Evolutionary conservation across 2,797 vertebrate genomes (phyloP).

Genomic region (Vespertilio murinus): DNA sequence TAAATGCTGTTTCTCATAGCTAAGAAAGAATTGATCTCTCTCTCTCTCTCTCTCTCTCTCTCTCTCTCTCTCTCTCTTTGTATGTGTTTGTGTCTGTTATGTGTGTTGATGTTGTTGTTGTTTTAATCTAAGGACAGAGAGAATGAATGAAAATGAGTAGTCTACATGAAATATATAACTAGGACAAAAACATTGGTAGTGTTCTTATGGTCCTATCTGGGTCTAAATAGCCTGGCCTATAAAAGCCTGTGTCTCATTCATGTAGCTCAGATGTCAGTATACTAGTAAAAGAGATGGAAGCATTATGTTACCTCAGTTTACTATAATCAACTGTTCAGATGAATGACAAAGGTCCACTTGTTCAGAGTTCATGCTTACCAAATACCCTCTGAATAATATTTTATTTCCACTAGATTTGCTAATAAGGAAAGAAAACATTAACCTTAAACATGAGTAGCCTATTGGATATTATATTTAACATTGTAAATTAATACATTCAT

Average conservation of each 20-base stretch:
- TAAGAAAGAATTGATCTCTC: not conserved
- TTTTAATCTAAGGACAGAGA: not conserved
- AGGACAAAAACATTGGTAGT: not conserved
- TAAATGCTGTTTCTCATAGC: not conserved
- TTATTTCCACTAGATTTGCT: not conserved
- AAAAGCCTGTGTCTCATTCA: not conserved
- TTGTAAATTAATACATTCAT: not conserved
- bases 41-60: too few relatives aligned
- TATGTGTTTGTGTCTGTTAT: too few relatives aligned
- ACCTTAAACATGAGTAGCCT: not conserved
- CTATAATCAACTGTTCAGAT: not conserved
- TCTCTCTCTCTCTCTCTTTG: too few relatives aligned
- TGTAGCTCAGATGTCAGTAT: not conserved
- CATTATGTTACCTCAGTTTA: not conserved
- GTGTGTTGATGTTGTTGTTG: not conserved
- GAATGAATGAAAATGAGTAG: not conserved
- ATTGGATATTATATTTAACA: not conserved
- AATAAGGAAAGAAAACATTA: not conserved
- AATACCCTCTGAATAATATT: not conserved
- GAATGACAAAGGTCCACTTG: not conserved
- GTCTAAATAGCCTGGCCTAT: not conserved
- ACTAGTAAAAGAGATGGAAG: not conserved
- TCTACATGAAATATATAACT: not conserved
- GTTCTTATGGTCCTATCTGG: not conserved
- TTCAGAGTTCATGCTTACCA: not conserved